Percentiles rank a stretch among this genome's conserved stretches.
Evolutionary conservation across 2,113 vertebrate genomes (phyloP).

Genomic region (Pelvicachromis taeniatus): DNA sequence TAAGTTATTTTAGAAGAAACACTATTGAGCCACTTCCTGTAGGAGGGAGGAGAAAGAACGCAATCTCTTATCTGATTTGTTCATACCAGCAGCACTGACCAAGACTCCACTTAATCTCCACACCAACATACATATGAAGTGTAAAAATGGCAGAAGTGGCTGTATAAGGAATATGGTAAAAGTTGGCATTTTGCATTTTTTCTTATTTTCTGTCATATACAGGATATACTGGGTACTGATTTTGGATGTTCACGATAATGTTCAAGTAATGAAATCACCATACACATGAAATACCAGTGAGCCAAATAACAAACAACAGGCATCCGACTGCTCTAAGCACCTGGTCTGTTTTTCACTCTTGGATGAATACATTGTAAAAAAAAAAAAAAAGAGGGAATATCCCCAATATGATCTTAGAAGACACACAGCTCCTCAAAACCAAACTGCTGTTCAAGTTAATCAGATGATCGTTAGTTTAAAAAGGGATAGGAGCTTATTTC

Average conservation of each 20-base stretch:
- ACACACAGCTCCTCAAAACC: not conserved
- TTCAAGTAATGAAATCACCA: not conserved
- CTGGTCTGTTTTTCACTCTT: not conserved
- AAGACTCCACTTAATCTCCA: not conserved
- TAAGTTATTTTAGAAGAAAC: not conserved
- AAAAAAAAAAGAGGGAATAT: not conserved
- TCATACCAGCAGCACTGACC: not conserved
- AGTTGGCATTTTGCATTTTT: not conserved
- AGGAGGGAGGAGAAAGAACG: slow-evolving; percentile 1
- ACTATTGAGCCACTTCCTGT: slow-evolving; percentile 27
- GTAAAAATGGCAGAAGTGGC: not conserved
- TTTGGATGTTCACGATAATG: not conserved
- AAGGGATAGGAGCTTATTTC: no score
- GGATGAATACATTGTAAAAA: not conserved
- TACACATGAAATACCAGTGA: not conserved
- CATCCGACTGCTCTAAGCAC: not conserved
- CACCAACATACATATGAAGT: not conserved
- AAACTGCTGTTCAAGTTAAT: not conserved
- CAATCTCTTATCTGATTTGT: slow-evolving; percentile 20
- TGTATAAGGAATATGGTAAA: not conserved
- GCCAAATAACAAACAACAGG: not conserved
- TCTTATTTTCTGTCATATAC: not conserved
- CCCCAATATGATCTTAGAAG: not conserved
- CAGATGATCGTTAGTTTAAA: not conserved
- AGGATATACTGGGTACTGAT: not conserved